Base-by-base conservation (phyloP, 2,797 vertebrate genomes). In the Falco peregrinus region DNA sequence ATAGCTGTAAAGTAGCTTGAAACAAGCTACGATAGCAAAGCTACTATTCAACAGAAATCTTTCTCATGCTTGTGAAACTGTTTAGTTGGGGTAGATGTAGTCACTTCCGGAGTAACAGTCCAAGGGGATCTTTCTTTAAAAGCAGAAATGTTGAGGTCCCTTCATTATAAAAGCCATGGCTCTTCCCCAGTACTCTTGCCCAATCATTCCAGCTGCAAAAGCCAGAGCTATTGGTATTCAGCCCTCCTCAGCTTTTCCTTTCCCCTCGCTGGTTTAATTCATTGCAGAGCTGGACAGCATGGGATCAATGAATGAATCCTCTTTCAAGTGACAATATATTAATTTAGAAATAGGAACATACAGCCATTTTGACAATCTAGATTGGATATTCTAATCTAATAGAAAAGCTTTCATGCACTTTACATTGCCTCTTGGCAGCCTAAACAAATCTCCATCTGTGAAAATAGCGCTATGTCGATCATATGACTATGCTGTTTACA, bases 391-490 rank as follows among this genome's bases (percentile, higher is more conserved):
- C 56, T 96, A 95, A 94, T 93, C 67, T 92, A 95, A 93, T 90
- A 90, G 53, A 92, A 90, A 96, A 94, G 47, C 87, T 96, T 96
- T 97, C 78, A 90, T 73, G 67, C 77, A 31, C 77, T 95, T 79
- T 79, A 87, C 18, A 33, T 60, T 84, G 70, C 80, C 41, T 90
- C 70, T 82, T 94, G 75, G 53, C 85, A 90, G 39, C 63, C 63
- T 84, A 93, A 92, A 82, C 76, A 90, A 87, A 82, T 84, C 47
- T 59, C 61, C 14, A 17, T 84, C 83, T 93, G 60, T 74, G 67
- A 88, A 56, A 93, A 53, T 6, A 84, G 17, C 51, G 14, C 47
- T 73, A 31, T 51, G 16, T 26, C 0, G 13, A 70, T 94, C 67
- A 16, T 50, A 21, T 51, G 51, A 63, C 77, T 80, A 5, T 60